Evolutionary conservation across 1,140 invertebrate species (phyloP).

Genomic region (Megathymus violae): DNA sequence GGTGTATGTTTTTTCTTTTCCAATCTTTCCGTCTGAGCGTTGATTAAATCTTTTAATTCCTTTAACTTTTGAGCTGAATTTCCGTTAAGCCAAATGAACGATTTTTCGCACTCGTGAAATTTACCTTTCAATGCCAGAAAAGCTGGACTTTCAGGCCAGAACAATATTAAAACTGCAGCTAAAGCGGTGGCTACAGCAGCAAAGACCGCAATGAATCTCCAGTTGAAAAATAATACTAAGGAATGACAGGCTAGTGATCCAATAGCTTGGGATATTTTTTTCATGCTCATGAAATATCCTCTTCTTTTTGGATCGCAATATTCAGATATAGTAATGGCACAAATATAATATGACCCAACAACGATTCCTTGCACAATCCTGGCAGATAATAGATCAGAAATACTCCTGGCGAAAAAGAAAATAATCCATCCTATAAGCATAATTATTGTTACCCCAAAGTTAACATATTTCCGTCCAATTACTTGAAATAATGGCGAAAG

Average conservation of each 20-base stretch:
- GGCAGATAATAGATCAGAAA: constrained; percentile 18
- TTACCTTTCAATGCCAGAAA: constrained; percentile 49
- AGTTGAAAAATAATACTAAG: constrained; percentile 32
- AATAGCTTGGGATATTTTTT: constrained; percentile 36
- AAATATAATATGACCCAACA: constrained; percentile 20
- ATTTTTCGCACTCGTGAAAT: constrained; percentile 41
- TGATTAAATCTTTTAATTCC: constrained; percentile 37
- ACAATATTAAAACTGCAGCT: constrained; percentile 35
- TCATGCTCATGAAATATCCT: constrained; percentile 44
- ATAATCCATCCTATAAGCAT: constrained; percentile 27
- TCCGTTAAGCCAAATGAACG: constrained; percentile 43
- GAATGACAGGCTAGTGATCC: constrained; percentile 42
- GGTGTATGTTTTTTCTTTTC: neutral
- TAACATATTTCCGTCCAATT: constrained; percentile 39
- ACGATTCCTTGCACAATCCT: constrained; percentile 26
- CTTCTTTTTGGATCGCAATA: constrained; percentile 32
- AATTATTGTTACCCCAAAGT: constrained; percentile 31
- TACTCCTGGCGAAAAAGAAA: constrained; percentile 14
- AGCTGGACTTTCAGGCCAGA: constrained; percentile 55
- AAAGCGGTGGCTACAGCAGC: constrained; percentile 9
- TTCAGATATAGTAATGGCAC: constrained; percentile 22
- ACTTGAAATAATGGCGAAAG: constrained; percentile 46
- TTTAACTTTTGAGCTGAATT: constrained; percentile 16
- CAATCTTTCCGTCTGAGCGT: constrained; percentile 18
- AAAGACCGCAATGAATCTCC: constrained; percentile 42